phyloP scores from a whole-genome alignment of 1,140 invertebrate genomes.

The Episyrphus balteatus region DNA sequence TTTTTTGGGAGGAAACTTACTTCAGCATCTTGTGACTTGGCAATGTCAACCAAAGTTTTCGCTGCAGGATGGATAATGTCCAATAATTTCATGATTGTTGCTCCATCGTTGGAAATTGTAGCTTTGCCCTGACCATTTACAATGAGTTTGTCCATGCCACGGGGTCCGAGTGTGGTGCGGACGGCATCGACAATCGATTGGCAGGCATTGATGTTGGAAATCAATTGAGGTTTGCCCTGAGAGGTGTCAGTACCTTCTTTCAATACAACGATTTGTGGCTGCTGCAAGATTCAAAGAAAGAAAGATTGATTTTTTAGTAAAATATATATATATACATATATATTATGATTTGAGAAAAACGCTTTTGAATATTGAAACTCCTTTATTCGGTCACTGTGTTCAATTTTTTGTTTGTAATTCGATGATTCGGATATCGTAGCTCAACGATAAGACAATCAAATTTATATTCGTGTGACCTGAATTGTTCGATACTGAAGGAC shows the following conservation, averaged over 20 bases:
- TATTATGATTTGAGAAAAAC: too few species aligned
- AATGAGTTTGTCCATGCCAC: slow-evolving; percentile 99
- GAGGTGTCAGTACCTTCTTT: slow-evolving; percentile 96
- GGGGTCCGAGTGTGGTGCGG: slow-evolving; percentile 91
- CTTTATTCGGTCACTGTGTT: too few species aligned
- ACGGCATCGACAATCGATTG: slow-evolving; percentile 88
- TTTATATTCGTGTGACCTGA: too few species aligned
- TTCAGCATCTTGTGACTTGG: slow-evolving; percentile 98
- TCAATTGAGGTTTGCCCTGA: slow-evolving; percentile 90
- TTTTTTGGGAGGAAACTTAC: slow-evolving; percentile 41
- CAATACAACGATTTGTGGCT: slow-evolving; percentile 94
- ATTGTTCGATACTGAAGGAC: too few species aligned
- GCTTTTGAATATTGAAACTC: too few species aligned
- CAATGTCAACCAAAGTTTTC: slow-evolving; percentile 95
- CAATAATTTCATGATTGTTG: slow-evolving; percentile 94
- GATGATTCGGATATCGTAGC: too few species aligned
- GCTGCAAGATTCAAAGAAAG: slow-evolving; percentile 50
- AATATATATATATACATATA: background rate
- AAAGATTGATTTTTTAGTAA: background rate
- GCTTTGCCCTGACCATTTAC: slow-evolving; percentile 80
- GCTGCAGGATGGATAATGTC: slow-evolving; percentile 98
- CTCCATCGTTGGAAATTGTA: slow-evolving; percentile 98
- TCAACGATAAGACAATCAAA: too few species aligned
- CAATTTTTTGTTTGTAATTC: too few species aligned
- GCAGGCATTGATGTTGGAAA: slow-evolving; percentile 99